A percentile compares a stretch with the other conserved stretches of the same genome.
Conservation (phyloP, 2,113 vertebrate species). For the Herpailurus yagouaroundi region DNA sequence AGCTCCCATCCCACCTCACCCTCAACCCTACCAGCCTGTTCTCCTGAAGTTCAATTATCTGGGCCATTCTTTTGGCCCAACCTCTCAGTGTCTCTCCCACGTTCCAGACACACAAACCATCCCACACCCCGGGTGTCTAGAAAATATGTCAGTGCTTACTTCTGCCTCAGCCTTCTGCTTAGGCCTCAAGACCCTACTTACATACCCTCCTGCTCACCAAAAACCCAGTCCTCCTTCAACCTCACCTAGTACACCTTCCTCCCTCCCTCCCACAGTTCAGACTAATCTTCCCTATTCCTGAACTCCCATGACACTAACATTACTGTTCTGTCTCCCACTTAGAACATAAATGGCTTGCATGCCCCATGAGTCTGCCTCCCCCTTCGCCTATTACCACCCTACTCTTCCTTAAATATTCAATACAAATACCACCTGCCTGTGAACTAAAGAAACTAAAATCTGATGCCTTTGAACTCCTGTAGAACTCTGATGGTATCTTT, state of each 20-base stretch:
- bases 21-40: not conserved
- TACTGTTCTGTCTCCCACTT: not conserved
- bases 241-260: not conserved
- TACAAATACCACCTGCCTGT: not conserved
- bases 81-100: not conserved
- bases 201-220: not conserved
- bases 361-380: not conserved
- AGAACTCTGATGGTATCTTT: not conserved
- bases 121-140: no score
- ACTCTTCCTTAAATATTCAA: not conserved
- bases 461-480: not conserved
- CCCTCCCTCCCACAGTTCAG: not conserved
- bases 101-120: not conserved
- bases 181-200: not conserved
- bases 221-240: not conserved
- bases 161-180: not conserved
- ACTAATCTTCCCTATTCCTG: not conserved
- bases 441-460: not conserved
- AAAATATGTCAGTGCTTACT: not conserved
- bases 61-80: not conserved
- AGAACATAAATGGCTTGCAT: not conserved
- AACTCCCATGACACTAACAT: not conserved
- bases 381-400: not conserved
- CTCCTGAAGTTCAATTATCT: not conserved
- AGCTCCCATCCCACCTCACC: not conserved